A percentile compares a stretch with the other conserved stretches of the same genome.
These are phyloP conservation scores for Baryphthengus martii DNA, from an alignment of 2,113 vertebrate species.

Conservation along the genomic window DNA sequence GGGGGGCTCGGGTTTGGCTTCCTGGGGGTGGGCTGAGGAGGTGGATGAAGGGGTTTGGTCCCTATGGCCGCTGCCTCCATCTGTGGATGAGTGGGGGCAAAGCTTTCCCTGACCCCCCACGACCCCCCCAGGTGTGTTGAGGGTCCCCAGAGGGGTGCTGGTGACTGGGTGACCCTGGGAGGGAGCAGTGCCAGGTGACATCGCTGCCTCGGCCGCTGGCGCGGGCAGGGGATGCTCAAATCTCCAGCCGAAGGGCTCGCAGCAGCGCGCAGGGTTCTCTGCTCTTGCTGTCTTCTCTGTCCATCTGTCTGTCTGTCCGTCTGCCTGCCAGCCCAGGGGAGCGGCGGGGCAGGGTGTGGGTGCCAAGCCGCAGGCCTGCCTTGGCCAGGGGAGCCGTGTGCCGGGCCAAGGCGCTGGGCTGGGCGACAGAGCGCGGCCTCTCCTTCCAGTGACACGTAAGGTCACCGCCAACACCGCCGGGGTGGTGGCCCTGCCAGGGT, in stretches of 20 bases:
- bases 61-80: rapidly evolving
- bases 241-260: rapidly evolving
- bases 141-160: background rate
- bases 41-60: background rate
- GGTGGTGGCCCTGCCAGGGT: background rate
- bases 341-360: background rate
- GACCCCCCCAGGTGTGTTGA: background rate
- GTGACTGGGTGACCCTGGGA: background rate
- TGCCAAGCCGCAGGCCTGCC: background rate
- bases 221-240: background rate
- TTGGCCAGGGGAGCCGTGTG: background rate
- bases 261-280: rapidly evolving
- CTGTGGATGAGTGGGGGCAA: background rate
- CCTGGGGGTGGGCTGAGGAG: rapidly evolving
- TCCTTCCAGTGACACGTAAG: background rate
- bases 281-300: too few relatives aligned
- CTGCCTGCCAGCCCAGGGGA: background rate
- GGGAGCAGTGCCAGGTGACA: background rate
- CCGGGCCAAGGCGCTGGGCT: background rate
- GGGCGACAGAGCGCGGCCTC: background rate
- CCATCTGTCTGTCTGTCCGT: background rate
- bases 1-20: background rate
- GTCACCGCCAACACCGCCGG: background rate
- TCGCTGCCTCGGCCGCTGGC: background rate
- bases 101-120: background rate